A percentile compares a stretch with the other conserved stretches of the same genome.
Evolutionary conservation across 2,797 vertebrate genomes (phyloP).

Genomic region (Podargus strigoides): DNA sequence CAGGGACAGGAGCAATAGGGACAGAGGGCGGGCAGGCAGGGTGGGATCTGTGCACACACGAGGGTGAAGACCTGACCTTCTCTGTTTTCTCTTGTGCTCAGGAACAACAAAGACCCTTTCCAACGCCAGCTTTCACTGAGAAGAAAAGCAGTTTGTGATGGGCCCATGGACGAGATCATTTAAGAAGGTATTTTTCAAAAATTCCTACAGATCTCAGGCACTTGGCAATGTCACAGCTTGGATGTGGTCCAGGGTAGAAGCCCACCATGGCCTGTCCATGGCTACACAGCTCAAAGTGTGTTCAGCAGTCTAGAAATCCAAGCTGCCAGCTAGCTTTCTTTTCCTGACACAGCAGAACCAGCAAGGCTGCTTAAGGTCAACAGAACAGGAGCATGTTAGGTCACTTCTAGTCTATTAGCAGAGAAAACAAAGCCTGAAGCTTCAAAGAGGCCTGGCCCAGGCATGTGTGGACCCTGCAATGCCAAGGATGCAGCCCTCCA

Average conservation of each 20-base stretch:
- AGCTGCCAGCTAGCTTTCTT: neutral
- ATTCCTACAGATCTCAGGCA: neutral
- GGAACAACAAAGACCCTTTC: neutral
- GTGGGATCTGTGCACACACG: neutral
- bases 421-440: conserved; percentile 28
- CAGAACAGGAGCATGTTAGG: neutral
- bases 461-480: neutral
- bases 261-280: neutral
- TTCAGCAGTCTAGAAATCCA: neutral
- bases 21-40: neutral
- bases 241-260: neutral
- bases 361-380: neutral
- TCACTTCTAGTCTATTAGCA: conserved; percentile 37
- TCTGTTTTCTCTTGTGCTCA: neutral
- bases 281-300: neutral
- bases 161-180: neutral
- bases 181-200: neutral
- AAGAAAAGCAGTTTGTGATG: neutral
- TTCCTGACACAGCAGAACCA: neutral
- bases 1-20: neutral
- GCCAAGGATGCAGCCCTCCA: neutral
- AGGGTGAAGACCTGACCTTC: neutral
- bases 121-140: neutral
- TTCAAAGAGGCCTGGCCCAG: neutral
- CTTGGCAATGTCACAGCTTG: neutral